Evolutionary conservation across 2,113 vertebrate genomes (phyloP).

Genomic region (Periophthalmus modestus): DNA sequence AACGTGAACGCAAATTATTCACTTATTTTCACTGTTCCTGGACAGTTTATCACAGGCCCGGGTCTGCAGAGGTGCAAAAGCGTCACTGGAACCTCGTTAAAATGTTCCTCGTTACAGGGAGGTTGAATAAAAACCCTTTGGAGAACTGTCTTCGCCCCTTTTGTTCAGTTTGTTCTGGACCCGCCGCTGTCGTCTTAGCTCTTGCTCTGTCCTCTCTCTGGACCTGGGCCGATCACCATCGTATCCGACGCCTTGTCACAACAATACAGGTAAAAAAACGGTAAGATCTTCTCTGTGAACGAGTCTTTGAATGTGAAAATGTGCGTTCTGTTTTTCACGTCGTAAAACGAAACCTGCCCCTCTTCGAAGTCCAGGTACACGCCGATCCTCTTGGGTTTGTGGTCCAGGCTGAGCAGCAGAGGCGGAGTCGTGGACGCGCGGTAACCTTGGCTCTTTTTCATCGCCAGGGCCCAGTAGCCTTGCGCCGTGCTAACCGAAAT

Average conservation of each 20-base stretch:
- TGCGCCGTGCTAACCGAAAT: constrained; percentile 74
- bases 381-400: constrained; percentile 79
- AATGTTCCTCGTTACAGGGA: no score
- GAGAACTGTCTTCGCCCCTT: no score
- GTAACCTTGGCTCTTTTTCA: constrained; percentile 79
- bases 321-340: constrained; percentile 71
- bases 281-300: constrained; percentile 82
- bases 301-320: constrained; percentile 84
- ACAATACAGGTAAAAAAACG: constrained; percentile 85
- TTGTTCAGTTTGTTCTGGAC: background rate
- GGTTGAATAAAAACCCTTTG: no score
- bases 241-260: constrained; percentile 79
- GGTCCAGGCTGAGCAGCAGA: constrained; percentile 58
- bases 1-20: no score
- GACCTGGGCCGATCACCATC: constrained; percentile 62
- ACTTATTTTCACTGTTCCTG: no score
- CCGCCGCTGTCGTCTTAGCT: constrained; percentile 34
- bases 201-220: constrained; percentile 58
- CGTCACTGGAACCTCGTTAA: no score
- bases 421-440: constrained; percentile 73
- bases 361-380: constrained; percentile 88
- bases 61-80: no score
- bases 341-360: constrained; percentile 86
- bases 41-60: no score
- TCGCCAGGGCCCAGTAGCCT: constrained; percentile 81